These are phyloP conservation scores for Lasioglossum morio DNA, from an alignment of 2,888 invertebrate species.

Conservation along the genomic window DNA sequence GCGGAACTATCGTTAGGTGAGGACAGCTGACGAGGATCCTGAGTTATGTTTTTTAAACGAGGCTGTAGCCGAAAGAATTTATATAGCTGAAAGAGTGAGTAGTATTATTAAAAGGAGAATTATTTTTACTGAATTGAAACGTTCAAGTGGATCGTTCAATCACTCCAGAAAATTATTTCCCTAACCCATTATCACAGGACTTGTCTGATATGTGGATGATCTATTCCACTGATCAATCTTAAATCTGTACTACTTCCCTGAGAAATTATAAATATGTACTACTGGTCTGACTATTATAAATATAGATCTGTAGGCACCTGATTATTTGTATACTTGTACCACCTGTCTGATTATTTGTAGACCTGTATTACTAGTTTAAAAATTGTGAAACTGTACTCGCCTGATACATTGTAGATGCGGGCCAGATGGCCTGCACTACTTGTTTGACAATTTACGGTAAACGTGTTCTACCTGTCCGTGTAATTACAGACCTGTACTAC, in stretches of 20 bases:
- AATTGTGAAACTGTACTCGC: not conserved
- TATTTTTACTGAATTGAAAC: too few relatives aligned
- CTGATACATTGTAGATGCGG: not conserved
- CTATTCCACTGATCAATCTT: not conserved
- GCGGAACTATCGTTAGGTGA: slow-evolving; percentile 17
- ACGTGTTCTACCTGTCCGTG: not conserved
- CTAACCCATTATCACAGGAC: not conserved
- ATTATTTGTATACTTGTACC: too few relatives aligned
- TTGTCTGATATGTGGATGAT: not conserved
- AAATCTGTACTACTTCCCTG: not conserved
- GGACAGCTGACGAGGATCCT: not conserved
- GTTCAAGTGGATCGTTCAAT: too few relatives aligned
- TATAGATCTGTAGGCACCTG: too few relatives aligned
- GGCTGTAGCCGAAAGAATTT: not conserved
- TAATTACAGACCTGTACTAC: not conserved
- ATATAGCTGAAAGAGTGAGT: too few relatives aligned
- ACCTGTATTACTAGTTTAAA: not conserved
- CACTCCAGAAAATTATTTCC: too few relatives aligned
- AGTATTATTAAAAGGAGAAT: too few relatives aligned
- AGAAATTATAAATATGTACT: too few relatives aligned
- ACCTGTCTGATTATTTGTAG: too few relatives aligned
- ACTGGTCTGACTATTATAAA: too few relatives aligned
- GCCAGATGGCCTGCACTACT: not conserved
- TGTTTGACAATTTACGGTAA: not conserved
- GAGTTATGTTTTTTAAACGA: not conserved